Percentiles rank a stretch among this genome's conserved stretches.
phyloP scores from a whole-genome alignment of 2,888 invertebrate species.

The Sinopyrophorus schimmeli region DNA sequence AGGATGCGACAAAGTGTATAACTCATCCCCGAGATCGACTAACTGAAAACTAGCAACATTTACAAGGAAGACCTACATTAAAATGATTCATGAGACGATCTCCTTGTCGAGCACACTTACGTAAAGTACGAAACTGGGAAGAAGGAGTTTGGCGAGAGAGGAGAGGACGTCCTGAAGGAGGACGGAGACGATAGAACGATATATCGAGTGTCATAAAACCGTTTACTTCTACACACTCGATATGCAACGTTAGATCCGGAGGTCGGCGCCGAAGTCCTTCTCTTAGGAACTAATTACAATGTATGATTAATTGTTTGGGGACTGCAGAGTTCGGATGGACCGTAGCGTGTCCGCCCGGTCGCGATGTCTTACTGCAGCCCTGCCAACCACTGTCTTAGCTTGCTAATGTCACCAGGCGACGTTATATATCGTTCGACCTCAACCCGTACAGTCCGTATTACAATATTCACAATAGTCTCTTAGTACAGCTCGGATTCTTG shows the following conservation, averaged over 20 bases:
- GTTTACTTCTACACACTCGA: slow-evolving; percentile 24
- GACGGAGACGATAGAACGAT: background rate
- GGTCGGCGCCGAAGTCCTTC: slow-evolving; percentile 36
- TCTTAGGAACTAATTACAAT: slow-evolving; percentile 56
- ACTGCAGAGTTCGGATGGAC: slow-evolving; percentile 52
- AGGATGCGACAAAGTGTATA: slow-evolving; percentile 22
- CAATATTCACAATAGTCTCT: slow-evolving; percentile 35
- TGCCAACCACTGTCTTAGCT: slow-evolving; percentile 56
- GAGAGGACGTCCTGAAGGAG: background rate
- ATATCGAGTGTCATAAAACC: slow-evolving; percentile 18
- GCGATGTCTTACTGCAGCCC: slow-evolving; percentile 55
- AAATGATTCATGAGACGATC: slow-evolving; percentile 24
- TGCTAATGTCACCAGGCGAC: slow-evolving; percentile 54
- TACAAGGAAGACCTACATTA: slow-evolving; percentile 26
- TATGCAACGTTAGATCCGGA: slow-evolving; percentile 30
- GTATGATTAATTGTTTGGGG: slow-evolving; percentile 57
- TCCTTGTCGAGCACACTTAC: slow-evolving; percentile 11
- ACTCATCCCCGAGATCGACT: slow-evolving; percentile 20
- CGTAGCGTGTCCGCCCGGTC: slow-evolving; percentile 49
- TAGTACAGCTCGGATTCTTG: slow-evolving; percentile 24
- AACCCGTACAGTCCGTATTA: slow-evolving; percentile 40
- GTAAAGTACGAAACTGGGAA: slow-evolving; percentile 9
- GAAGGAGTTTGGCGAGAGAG: slow-evolving; percentile 4
- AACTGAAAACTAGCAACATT: slow-evolving; percentile 26
- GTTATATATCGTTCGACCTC: slow-evolving; percentile 52